These are phyloP conservation scores for Corvus cornix DNA, from an alignment of 2,113 vertebrate genomes.

Conservation along the genomic window DNA sequence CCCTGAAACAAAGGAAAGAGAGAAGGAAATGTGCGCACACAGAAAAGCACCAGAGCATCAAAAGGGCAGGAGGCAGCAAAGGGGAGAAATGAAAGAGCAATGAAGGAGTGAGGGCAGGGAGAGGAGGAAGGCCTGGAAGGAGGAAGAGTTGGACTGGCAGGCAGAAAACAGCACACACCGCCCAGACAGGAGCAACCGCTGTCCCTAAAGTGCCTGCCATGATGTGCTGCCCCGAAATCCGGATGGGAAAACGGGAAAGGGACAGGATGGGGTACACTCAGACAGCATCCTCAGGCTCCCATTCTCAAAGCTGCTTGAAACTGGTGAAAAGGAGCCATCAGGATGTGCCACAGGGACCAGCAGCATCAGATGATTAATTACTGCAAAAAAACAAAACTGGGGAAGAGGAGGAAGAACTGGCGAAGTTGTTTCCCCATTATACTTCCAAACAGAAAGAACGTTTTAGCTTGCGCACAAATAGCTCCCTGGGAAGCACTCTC, in stretches of 20 bases:
- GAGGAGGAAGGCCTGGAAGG: background rate
- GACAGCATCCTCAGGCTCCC: background rate
- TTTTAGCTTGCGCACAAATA: slow-evolving; percentile 72
- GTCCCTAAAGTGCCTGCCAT: background rate
- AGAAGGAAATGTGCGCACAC: background rate
- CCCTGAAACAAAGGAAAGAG: slow-evolving; percentile 14
- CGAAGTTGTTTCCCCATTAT: slow-evolving; percentile 71
- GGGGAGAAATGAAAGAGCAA: background rate
- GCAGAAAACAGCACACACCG: background rate
- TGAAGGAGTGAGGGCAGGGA: background rate
- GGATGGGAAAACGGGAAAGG: rapidly evolving
- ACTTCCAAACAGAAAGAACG: slow-evolving; percentile 60
- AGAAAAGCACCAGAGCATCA: background rate
- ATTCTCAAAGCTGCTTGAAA: background rate
- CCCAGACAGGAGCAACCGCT: rapidly evolving
- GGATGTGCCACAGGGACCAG: background rate
- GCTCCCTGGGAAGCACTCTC: slow-evolving; percentile 77
- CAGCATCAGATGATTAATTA: slow-evolving; percentile 63
- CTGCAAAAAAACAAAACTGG: slow-evolving; percentile 35
- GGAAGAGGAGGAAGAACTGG: background rate
- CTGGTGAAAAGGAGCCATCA: rapidly evolving
- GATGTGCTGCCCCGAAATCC: rapidly evolving
- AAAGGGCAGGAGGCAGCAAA: background rate
- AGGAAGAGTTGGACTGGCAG: background rate
- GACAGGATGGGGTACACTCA: background rate